These are phyloP conservation scores for Sardinella longiceps DNA, from an alignment of 2,797 vertebrate genomes.

Conservation along the genomic window DNA sequence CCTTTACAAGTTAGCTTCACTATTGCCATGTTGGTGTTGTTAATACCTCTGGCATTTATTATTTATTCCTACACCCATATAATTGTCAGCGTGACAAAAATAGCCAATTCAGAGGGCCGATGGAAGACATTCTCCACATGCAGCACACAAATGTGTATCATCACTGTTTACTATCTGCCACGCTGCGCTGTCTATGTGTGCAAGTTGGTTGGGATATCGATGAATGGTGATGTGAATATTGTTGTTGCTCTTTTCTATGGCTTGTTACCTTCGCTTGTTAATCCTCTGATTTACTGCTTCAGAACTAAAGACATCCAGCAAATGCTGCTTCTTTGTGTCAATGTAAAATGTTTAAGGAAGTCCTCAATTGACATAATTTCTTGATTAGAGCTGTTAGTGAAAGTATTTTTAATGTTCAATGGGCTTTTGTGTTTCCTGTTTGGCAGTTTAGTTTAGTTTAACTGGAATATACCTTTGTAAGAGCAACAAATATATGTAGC, in stretches of 20 bases:
- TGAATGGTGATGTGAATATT: conserved; percentile 42
- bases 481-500: too few species aligned
- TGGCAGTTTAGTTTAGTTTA: too few species aligned
- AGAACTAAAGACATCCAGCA: conserved; percentile 58
- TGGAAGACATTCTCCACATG: conserved; percentile 72
- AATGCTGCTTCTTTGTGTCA: conserved; percentile 19
- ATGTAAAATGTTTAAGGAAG: too few species aligned
- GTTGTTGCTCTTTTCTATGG: conserved; percentile 34
- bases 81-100: conserved; percentile 62
- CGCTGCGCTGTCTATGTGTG: conserved; percentile 55
- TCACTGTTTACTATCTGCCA: conserved; percentile 60
- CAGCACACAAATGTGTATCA: conserved; percentile 65
- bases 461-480: too few species aligned
- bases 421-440: too few species aligned
- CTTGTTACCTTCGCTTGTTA: conserved; percentile 51
- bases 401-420: too few species aligned
- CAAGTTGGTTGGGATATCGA: conserved; percentile 24
- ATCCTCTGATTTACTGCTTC: conserved; percentile 60
- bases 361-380: too few species aligned
- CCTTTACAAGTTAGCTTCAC: conserved; percentile 43
- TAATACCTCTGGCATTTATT: conserved; percentile 67
- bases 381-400: too few species aligned
- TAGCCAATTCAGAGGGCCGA: conserved; percentile 59
- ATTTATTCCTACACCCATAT: conserved; percentile 68
- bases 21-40: conserved; percentile 64